phyloP scores from a whole-genome alignment of 2,888 invertebrate species.

The Sphecodes monilicornis region DNA sequence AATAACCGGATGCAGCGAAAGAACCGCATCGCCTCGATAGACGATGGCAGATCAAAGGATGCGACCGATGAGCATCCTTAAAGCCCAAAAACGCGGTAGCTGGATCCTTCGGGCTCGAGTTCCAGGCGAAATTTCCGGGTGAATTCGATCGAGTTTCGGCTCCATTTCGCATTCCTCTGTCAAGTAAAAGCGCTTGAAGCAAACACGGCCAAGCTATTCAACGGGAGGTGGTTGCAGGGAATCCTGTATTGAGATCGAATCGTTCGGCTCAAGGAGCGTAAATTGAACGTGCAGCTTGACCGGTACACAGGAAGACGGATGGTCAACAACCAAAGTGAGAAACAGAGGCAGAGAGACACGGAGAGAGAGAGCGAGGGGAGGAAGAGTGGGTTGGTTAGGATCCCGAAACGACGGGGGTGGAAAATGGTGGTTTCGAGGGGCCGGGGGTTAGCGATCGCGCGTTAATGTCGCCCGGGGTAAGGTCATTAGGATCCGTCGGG shows the following conservation, averaged over 20 bases:
- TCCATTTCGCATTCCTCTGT: slow-evolving; percentile 11
- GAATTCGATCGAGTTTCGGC: slow-evolving; percentile 7
- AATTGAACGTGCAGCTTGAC: slow-evolving; percentile 22
- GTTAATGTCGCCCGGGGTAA: slow-evolving; percentile 27
- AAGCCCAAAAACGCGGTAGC: not conserved
- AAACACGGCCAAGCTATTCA: slow-evolving; percentile 9
- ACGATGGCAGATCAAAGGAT: slow-evolving; percentile 3
- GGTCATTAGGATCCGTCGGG: slow-evolving; percentile 49
- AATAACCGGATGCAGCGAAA: not conserved
- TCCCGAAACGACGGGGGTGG: not conserved
- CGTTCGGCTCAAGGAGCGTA: slow-evolving; percentile 28
- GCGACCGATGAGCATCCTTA: not conserved
- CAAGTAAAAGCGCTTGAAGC: slow-evolving; percentile 2
- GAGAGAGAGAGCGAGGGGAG: not conserved
- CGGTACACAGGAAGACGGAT: slow-evolving; percentile 6
- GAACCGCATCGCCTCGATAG: not conserved
- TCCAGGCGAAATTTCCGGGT: not conserved
- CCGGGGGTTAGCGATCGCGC: slow-evolving; percentile 19
- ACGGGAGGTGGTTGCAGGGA: not conserved
- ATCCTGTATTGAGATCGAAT: slow-evolving; percentile 23
- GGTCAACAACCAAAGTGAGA: not conserved
- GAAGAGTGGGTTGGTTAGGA: not conserved
- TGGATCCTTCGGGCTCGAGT: not conserved
- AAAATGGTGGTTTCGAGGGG: not conserved
- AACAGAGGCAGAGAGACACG: not conserved